phyloP scores from a whole-genome alignment of 1,140 invertebrate species.

The Drosophila athabasca region DNA sequence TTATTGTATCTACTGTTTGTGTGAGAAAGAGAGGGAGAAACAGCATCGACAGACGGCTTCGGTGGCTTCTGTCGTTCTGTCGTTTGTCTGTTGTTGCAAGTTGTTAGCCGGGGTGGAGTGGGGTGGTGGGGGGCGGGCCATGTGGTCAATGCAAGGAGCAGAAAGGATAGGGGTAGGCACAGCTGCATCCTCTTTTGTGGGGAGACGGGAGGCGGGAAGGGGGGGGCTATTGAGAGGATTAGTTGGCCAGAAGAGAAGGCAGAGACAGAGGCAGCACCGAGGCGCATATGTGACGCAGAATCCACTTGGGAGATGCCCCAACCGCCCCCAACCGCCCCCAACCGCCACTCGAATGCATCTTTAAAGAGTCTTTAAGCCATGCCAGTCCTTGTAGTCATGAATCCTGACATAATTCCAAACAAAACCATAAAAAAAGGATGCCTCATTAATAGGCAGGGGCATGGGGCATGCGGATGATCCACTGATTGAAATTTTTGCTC shows the following conservation, averaged over 20 bases:
- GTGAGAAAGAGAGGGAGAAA: neutral
- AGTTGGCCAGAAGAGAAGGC: constrained; percentile 14
- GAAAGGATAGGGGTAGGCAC: constrained; percentile 5
- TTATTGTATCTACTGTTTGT: constrained; percentile 49
- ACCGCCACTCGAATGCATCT: constrained; percentile 10
- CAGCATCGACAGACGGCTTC: constrained; percentile 65
- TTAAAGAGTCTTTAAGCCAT: constrained; percentile 19
- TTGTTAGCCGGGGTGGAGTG: constrained; percentile 20
- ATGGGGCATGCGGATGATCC: neutral
- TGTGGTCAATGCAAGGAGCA: constrained; percentile 32
- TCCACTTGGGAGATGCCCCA: constrained; percentile 18
- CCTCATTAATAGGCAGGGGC: too few species aligned
- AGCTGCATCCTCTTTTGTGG: constrained; percentile 29
- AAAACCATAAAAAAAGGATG: constrained; percentile 14
- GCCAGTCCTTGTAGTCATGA: neutral
- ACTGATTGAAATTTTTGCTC: constrained; percentile 58
- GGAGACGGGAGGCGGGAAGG: too few species aligned
- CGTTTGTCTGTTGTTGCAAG: constrained; percentile 62
- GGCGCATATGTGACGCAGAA: constrained; percentile 48
- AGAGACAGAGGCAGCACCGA: constrained; percentile 6
- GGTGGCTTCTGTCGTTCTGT: constrained; percentile 28
- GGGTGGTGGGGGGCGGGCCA: neutral
- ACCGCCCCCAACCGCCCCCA: neutral
- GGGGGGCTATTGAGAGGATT: constrained; percentile 15
- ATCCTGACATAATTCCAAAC: constrained; percentile 28